Percentiles rank a stretch among this genome's conserved stretches.
Evolutionary conservation across 2,888 invertebrate species (phyloP).

Genomic region (Drosophila mercatorum): DNA sequence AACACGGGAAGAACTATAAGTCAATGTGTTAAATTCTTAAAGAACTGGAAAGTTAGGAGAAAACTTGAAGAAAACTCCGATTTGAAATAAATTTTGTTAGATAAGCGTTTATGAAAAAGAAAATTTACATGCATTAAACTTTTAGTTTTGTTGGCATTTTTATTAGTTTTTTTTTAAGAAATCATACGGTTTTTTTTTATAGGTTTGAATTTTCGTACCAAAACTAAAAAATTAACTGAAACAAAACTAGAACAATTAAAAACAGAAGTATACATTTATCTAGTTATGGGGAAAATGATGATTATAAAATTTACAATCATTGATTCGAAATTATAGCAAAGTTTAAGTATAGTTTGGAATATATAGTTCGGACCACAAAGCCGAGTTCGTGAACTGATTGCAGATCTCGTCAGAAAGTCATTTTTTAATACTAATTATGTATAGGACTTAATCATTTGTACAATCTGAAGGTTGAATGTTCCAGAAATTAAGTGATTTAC

Average conservation of each 20-base stretch:
- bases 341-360: too few relatives aligned
- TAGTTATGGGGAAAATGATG: background rate
- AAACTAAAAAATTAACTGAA: too few relatives aligned
- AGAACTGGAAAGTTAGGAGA: background rate
- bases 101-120: too few relatives aligned
- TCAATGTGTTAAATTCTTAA: background rate
- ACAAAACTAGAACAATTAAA: too few relatives aligned
- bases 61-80: too few relatives aligned
- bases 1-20: background rate
- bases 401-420: background rate
- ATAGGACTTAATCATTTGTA: background rate
- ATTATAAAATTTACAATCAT: background rate
- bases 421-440: background rate
- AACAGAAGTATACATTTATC: too few relatives aligned
- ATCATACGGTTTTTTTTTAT: too few relatives aligned
- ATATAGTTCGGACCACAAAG: background rate
- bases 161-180: too few relatives aligned
- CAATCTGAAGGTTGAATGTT: background rate
- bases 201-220: too few relatives aligned
- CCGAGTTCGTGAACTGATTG: background rate
- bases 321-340: background rate
- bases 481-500: background rate
- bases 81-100: too few relatives aligned
- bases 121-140: too few relatives aligned
- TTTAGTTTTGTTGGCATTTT: too few relatives aligned